Evolutionary conservation across 2,113 vertebrate genomes (phyloP).

Genomic region (Kryptolebias marmoratus): DNA sequence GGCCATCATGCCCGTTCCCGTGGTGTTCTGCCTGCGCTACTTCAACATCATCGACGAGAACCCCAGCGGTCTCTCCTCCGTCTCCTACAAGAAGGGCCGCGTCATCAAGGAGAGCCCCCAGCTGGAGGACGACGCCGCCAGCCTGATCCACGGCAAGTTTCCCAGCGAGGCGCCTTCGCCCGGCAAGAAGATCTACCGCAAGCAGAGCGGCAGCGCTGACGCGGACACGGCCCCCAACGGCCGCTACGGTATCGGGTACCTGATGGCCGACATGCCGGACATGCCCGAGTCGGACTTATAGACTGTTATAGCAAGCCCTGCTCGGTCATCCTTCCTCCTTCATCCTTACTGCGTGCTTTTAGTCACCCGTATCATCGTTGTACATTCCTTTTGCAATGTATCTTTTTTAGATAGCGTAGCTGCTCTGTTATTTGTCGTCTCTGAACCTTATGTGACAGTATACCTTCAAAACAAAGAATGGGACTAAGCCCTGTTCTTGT

Average conservation of each 20-base stretch:
- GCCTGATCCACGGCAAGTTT: constrained; percentile 90
- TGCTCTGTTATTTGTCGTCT: constrained; percentile 56
- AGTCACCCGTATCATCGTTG: constrained; percentile 47
- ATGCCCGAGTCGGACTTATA: constrained; percentile 96
- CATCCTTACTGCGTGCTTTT: constrained; percentile 47
- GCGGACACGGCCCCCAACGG: constrained; percentile 89
- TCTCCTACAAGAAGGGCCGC: constrained; percentile 93
- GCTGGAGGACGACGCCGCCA: constrained; percentile 86
- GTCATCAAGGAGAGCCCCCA: constrained; percentile 89
- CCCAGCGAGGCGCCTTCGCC: constrained; percentile 89
- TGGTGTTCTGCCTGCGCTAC: constrained; percentile 86
- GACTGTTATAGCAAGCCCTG: constrained; percentile 40
- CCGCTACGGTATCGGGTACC: constrained; percentile 92
- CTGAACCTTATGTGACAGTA: constrained; percentile 58
- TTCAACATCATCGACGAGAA: constrained; percentile 88
- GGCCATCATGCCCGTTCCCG: constrained; percentile 89
- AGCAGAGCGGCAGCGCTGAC: constrained; percentile 82
- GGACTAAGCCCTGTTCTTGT: constrained; percentile 22
- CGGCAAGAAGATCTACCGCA: constrained; percentile 90
- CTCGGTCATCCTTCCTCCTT: constrained; percentile 14
- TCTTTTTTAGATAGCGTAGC: constrained; percentile 77
- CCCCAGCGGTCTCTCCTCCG: constrained; percentile 83
- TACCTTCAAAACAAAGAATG: constrained; percentile 18
- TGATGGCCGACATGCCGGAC: constrained; percentile 93
- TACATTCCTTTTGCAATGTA: constrained; percentile 68